phyloP scores from a whole-genome alignment of 2,113 vertebrate genomes.

The Nothobranchius furzeri region DNA sequence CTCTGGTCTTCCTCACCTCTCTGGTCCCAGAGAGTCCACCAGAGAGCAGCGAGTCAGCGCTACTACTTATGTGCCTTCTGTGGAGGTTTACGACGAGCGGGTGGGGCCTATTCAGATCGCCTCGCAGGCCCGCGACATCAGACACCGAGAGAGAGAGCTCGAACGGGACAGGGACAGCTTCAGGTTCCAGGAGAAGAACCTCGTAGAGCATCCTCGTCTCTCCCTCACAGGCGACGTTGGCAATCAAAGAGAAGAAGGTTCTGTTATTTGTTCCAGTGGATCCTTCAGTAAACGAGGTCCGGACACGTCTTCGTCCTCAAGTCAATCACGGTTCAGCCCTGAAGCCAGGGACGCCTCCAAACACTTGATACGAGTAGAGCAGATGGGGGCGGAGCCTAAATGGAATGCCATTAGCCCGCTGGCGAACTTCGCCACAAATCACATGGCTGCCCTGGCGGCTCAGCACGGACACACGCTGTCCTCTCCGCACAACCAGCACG shows the following conservation, averaged over 20 bases:
- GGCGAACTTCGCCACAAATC: slow-evolving; percentile 89
- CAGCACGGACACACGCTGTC: slow-evolving; percentile 85
- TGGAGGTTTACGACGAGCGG: slow-evolving; percentile 92
- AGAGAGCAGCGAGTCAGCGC: slow-evolving; percentile 93
- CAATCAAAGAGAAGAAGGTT: slow-evolving; percentile 88
- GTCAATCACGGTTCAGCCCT: slow-evolving; percentile 80
- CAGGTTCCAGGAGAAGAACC: slow-evolving; percentile 76
- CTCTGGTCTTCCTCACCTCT: slow-evolving; percentile 67
- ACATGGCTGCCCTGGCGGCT: slow-evolving; percentile 90
- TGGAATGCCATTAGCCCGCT: slow-evolving; percentile 91
- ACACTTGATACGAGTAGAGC: slow-evolving; percentile 82
- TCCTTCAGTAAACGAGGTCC: slow-evolving; percentile 82
- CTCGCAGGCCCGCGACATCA: slow-evolving; percentile 89
- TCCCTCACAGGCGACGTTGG: slow-evolving; percentile 78
- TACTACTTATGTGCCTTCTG: slow-evolving; percentile 95
- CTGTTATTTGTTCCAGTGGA: slow-evolving; percentile 88
- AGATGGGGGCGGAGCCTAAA: slow-evolving; percentile 82
- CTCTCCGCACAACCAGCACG: slow-evolving; percentile 57
- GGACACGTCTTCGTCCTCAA: slow-evolving; percentile 73
- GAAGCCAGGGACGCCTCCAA: slow-evolving; percentile 85
- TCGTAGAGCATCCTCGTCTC: slow-evolving; percentile 70
- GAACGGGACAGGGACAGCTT: slow-evolving; percentile 63
- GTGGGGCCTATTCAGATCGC: slow-evolving; percentile 91
- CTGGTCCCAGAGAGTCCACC: slow-evolving; percentile 81
- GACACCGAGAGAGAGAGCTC: slow-evolving; percentile 75